Evolutionary conservation across 1,140 invertebrate genomes (phyloP), one percentile per base, ranked within the genome.

Genomic region (Caligus rogercresseyi): DNA sequence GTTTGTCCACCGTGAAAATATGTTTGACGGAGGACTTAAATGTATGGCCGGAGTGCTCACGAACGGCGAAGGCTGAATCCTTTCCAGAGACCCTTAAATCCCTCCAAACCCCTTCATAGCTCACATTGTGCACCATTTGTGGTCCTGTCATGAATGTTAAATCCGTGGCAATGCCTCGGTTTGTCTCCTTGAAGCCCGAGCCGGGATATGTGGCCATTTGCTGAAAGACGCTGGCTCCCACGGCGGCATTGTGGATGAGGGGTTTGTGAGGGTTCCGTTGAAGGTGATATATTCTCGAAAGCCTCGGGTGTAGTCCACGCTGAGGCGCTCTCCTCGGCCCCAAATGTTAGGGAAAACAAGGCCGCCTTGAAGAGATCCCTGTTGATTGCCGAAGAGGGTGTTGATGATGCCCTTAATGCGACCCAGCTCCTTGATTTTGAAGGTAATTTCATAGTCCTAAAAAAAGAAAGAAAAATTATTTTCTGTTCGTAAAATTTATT

Each of bases 11-110:
- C 0, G 78, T 77, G 64, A 85, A 77, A 53, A 85, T 83, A 71
- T 92, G 84, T 66, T 82, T 78, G 19, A 93, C 57, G 2, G 85
- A 78, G 0, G 88, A 92, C 73, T 93, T 93, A 67, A 93, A 77
- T 64, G 82, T 83, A 52, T 87, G 83, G 7, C 89, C 89, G 63
- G 82, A 79, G 70, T 89, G 81, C 74, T 92, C 86, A 25, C 88
- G 73, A 4, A 93, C 81, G 62, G 78, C 74, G 75, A 93, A 91
- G 0, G 83, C 80, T 65, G 79, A 80, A 70, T 78, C 78, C 70
- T 73, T 74, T 66, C 72, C 79, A 1, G 80, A 72, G 19, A 81
- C 80, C 4, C 77, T 76, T 0, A 91, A 74, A 64, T 91, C 81
- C 65, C 89, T 74, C 71, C 88, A 85, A 2, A 81, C 72, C 2